Percentiles rank a stretch among this genome's conserved stretches.
Evolutionary conservation across 2,888 invertebrate species (phyloP).

Genomic region (Agrochola circellaris): DNA sequence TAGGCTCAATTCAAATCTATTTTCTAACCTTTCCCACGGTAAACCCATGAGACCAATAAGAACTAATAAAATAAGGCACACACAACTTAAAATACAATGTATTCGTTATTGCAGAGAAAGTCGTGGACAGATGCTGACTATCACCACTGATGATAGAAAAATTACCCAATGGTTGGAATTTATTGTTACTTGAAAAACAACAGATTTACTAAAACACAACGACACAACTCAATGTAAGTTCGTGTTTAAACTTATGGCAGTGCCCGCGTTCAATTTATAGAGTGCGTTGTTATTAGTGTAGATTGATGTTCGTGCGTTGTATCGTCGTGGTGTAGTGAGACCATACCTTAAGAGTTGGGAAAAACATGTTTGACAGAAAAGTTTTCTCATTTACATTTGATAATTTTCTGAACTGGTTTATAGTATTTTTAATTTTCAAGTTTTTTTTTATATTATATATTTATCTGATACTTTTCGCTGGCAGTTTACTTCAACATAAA

Average conservation of each 20-base stretch:
- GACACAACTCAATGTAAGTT: slow-evolving; percentile 3
- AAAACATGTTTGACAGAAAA: background rate
- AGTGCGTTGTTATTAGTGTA: slow-evolving; percentile 21
- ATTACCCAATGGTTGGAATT: background rate
- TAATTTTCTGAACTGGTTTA: background rate
- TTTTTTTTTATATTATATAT: background rate
- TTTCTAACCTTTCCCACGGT: slow-evolving; percentile 53
- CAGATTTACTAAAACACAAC: background rate
- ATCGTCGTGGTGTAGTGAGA: slow-evolving; percentile 7
- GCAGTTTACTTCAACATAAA: background rate
- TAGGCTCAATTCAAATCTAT: background rate
- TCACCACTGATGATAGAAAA: background rate
- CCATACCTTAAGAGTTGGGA: slow-evolving; percentile 10
- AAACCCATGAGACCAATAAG: slow-evolving; percentile 62
- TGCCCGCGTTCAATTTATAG: slow-evolving; percentile 30
- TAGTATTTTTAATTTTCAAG: background rate
- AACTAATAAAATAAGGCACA: slow-evolving; percentile 83
- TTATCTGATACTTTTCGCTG: background rate
- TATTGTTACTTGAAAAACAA: background rate
- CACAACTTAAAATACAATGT: slow-evolving; percentile 68
- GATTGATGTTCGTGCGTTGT: background rate
- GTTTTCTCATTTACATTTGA: too few species aligned
- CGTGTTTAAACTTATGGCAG: slow-evolving; percentile 34
- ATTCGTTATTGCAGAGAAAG: slow-evolving; percentile 46
- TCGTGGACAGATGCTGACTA: slow-evolving; percentile 51